Evolutionary conservation across 2,797 vertebrate species (phyloP), one percentile per base, ranked within the genome.

Genomic region (Pempheris klunzingeri): DNA sequence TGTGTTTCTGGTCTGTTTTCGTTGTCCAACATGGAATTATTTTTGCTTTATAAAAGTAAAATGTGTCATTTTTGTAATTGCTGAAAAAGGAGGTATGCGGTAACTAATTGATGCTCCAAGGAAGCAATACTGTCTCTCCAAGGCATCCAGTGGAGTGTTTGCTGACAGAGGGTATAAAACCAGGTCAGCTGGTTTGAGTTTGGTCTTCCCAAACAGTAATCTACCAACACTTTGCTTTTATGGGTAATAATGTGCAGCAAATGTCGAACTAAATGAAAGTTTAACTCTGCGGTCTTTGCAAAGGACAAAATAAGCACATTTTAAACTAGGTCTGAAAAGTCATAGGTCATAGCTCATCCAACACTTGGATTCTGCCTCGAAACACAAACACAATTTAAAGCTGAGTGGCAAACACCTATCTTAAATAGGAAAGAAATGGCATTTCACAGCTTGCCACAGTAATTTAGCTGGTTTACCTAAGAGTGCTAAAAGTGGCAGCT

Each of bases 391-490:
- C 26, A 52, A 26, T 72, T 76, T 54, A 60, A 69, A 50, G 13
- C 46, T 43, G 36, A 49, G 62, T n/a, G 46, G 36, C 4, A 69
- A 68, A 68, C 44, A 81, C 49, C 26, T 63, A 61, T 55, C 39
- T 62, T 66, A 71, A 74, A 74, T 63, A 38, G 36, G 38, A 81
- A 41, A 61, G 32, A 82, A 79, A 69, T 81, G 60, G 53, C 70
- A 74, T 88, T 87, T 82, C 57, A 64, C 78, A 72, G 77, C 74
- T 71, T 66, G 76, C 54, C 58, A 69, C 62, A 38, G 79, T 74
- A 41, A 83, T 84, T 87, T 55, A 77, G 63, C 41, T 59, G 67
- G 85, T 84, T 75, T 79, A 79, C 77, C 54, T 55, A 80, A 68
- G 58, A 82, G 62, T 57, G 81, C 52, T 72, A 81, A 84, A 87